Percentiles rank a stretch among this genome's conserved stretches.
phyloP scores from a whole-genome alignment of 2,888 invertebrate species.

The Sinotaia quadrata region DNA sequence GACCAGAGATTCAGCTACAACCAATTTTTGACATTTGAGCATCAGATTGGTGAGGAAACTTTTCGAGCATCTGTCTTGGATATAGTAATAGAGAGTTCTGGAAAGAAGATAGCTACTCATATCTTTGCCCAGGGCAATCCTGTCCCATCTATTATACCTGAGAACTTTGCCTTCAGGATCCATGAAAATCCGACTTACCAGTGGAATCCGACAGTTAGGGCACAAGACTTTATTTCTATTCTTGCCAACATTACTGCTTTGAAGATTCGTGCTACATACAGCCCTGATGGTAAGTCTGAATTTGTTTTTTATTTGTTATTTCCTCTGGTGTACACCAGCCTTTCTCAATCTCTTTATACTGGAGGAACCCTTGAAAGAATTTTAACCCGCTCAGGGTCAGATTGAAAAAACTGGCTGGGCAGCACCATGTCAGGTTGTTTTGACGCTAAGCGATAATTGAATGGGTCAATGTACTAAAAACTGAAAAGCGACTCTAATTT shows the following conservation, averaged over 20 bases:
- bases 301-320: too few relatives aligned
- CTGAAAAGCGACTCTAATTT: too few relatives aligned
- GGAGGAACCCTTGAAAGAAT: too few relatives aligned
- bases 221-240: slow-evolving; percentile 92
- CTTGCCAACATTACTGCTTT: slow-evolving; percentile 94
- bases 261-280: slow-evolving; percentile 93
- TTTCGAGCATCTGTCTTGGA: slow-evolving; percentile 87
- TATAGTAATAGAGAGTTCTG: slow-evolving; percentile 89
- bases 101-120: slow-evolving; percentile 84
- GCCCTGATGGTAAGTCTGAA: slow-evolving; percentile 78
- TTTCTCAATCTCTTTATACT: too few relatives aligned
- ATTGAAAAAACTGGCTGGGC: too few relatives aligned
- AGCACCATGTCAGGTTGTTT: too few relatives aligned
- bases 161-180: slow-evolving; percentile 84
- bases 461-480: too few relatives aligned
- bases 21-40: slow-evolving; percentile 89
- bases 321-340: too few relatives aligned
- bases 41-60: slow-evolving; percentile 84
- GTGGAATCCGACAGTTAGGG: slow-evolving; percentile 92
- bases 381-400: too few relatives aligned
- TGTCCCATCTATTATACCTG: slow-evolving; percentile 76
- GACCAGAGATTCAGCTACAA: slow-evolving; percentile 86
- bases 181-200: slow-evolving; percentile 93
- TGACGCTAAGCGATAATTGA: too few relatives aligned
- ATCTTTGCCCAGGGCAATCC: slow-evolving; percentile 94